phyloP scores from a whole-genome alignment of 2,797 vertebrate genomes.

The Capromys pilorides region DNA sequence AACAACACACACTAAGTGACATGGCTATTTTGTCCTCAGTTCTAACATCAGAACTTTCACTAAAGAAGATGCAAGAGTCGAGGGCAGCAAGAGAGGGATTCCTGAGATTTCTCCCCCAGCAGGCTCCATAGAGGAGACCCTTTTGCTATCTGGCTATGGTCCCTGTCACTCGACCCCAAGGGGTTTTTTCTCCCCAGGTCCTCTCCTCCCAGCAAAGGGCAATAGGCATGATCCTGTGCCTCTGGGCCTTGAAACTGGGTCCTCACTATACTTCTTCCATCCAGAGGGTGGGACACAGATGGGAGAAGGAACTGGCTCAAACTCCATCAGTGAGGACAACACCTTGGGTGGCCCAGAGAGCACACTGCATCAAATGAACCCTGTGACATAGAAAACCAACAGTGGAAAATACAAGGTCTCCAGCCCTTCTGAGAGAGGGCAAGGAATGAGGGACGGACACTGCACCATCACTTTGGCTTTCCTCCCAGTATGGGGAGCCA shows the following conservation, averaged over 20 bases:
- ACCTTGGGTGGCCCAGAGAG: background rate
- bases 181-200: background rate
- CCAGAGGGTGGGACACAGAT: accelerated
- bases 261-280: background rate
- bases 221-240: background rate
- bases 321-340: background rate
- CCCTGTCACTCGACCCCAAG: background rate
- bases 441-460: background rate
- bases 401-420: background rate
- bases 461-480: background rate
- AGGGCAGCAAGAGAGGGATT: background rate
- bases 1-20: background rate
- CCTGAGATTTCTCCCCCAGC: background rate
- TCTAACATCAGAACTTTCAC: background rate
- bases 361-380: background rate
- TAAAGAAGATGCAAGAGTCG: background rate
- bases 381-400: accelerated
- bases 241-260: background rate
- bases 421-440: background rate
- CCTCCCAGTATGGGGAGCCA: background rate
- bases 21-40: background rate
- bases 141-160: accelerated
- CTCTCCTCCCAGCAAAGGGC: background rate
- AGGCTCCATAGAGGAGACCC: background rate
- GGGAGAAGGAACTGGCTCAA: background rate